These are phyloP conservation scores for Anguilla anguilla DNA, from an alignment of 2,797 vertebrate genomes.

Conservation along the genomic window DNA sequence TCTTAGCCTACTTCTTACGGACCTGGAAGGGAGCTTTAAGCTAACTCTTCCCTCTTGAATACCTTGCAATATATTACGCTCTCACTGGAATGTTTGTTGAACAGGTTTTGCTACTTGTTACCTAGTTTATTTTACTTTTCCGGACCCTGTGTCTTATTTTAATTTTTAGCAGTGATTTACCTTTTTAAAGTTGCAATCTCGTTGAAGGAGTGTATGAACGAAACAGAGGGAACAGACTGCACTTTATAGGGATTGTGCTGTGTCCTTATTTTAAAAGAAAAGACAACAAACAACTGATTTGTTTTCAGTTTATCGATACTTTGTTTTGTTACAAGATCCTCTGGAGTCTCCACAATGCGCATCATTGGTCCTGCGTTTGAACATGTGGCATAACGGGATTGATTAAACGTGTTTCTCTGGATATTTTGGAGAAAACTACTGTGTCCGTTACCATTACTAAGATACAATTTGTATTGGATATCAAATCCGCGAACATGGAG, in stretches of 20 bases:
- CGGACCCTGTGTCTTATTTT: not conserved
- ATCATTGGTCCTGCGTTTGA: not conserved
- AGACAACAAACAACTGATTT: not conserved
- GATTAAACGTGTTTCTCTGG: constrained; percentile 52
- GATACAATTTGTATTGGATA: constrained; percentile 19
- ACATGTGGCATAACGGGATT: constrained; percentile 50
- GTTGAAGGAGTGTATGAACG: not conserved
- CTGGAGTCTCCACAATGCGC: not conserved
- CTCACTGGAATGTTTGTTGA: not conserved
- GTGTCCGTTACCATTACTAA: constrained; percentile 28
- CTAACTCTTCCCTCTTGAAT: not conserved
- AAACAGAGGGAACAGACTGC: not conserved
- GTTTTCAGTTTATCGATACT: not conserved
- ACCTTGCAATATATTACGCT: not conserved
- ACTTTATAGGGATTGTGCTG: not conserved
- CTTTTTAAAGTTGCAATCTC: not conserved
- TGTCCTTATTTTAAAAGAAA: not conserved
- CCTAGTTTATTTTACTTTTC: not conserved
- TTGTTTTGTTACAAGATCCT: not conserved
- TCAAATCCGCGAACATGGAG: constrained; percentile 59
- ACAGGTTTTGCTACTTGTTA: not conserved
- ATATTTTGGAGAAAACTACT: constrained; percentile 31
- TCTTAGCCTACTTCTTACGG: not conserved
- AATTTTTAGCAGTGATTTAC: not conserved
- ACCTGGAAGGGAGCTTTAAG: not conserved